Evolutionary conservation across 2,113 vertebrate species (phyloP).

Genomic region (Cebidichthys violaceus): DNA sequence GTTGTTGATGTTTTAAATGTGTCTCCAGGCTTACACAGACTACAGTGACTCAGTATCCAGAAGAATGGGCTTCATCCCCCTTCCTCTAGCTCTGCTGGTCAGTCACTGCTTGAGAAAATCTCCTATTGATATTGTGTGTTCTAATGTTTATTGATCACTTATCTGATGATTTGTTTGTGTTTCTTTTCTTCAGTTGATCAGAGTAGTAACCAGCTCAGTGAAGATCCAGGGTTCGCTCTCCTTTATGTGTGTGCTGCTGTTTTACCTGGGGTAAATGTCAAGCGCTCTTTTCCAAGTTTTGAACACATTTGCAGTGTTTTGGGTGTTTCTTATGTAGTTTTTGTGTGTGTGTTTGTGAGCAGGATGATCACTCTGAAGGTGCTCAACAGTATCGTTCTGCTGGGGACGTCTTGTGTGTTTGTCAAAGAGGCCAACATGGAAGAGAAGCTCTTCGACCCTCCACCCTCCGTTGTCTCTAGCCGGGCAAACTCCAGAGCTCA

Average conservation of each 20-base stretch:
- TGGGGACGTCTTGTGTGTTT: constrained; percentile 96
- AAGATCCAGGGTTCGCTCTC: constrained; percentile 97
- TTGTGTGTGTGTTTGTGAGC: constrained; percentile 50
- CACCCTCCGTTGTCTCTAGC: constrained; percentile 84
- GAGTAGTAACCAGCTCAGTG: constrained; percentile 96
- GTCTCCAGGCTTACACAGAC: constrained; percentile 95
- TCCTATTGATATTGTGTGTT: neutral
- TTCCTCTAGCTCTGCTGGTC: constrained; percentile 96
- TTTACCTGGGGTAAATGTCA: constrained; percentile 93
- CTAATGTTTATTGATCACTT: neutral
- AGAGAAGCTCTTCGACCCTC: constrained; percentile 92
- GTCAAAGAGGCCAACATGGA: constrained; percentile 98
- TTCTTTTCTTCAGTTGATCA: constrained; percentile 87
- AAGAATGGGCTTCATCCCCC: constrained; percentile 99
- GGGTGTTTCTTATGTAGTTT: neutral
- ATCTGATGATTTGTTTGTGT: neutral
- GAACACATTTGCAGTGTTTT: neutral
- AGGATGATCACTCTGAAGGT: constrained; percentile 97
- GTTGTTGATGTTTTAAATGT: constrained; percentile 31
- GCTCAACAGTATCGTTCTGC: constrained; percentile 94
- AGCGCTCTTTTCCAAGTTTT: neutral
- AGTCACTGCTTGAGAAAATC: constrained; percentile 66
- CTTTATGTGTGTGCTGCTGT: constrained; percentile 92
- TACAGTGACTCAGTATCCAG: constrained; percentile 98
- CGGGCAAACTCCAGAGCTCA: constrained; percentile 86